phyloP scores from a whole-genome alignment of 2,888 invertebrate genomes.

The Heliconius charithonia region DNA sequence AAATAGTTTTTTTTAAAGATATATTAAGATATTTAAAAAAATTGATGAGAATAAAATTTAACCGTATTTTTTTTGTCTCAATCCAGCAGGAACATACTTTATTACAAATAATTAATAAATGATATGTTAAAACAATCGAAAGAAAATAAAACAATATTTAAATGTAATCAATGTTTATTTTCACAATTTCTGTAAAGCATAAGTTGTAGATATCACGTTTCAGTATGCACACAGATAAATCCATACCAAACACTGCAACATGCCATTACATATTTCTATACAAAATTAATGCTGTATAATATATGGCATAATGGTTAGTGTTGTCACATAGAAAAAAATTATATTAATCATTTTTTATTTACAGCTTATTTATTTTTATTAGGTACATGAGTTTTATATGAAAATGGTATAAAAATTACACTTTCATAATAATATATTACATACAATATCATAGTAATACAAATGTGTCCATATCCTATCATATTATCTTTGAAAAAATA shows the following conservation, averaged over 20 bases:
- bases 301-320: conserved; percentile 78
- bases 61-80: too few relatives aligned
- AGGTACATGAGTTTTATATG: conserved; percentile 83
- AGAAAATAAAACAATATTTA: conserved; percentile 46
- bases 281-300: conserved; percentile 71
- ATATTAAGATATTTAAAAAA: too few relatives aligned
- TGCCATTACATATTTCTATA: conserved; percentile 75
- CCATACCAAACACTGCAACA: conserved; percentile 77
- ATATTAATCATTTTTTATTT: conserved; percentile 78
- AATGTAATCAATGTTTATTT: conserved; percentile 78
- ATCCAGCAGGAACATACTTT: too few relatives aligned
- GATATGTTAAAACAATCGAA: conserved; percentile 4
- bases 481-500: conserved; percentile 80
- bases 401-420: conserved; percentile 84
- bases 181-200: conserved; percentile 82
- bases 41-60: too few relatives aligned
- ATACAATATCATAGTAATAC: conserved; percentile 77
- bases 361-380: conserved; percentile 77
- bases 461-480: conserved; percentile 78
- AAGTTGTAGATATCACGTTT: conserved; percentile 84
- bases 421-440: conserved; percentile 76
- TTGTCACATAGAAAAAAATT: conserved; percentile 80
- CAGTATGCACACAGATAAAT: conserved; percentile 81
- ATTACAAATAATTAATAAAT: too few relatives aligned
- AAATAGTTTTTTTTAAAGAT: too few relatives aligned